These are phyloP conservation scores for Apis laboriosa DNA, from an alignment of 1,140 invertebrate species.

Conservation along the genomic window DNA sequence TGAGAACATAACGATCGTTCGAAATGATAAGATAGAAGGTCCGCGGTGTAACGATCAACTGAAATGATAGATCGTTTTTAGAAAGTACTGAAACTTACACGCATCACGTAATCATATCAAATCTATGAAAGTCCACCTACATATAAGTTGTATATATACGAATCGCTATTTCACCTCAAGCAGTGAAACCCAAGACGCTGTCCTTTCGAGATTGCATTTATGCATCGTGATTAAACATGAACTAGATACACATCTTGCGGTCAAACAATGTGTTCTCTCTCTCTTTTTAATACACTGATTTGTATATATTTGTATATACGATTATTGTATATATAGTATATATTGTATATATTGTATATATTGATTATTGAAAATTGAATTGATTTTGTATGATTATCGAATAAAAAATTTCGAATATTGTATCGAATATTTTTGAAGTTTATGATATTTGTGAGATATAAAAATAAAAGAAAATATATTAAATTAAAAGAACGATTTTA, in stretches of 20 bases:
- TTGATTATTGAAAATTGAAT: not conserved
- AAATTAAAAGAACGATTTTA: too few species aligned
- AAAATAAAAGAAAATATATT: too few species aligned
- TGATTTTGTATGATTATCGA: not conserved
- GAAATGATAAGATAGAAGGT: constrained; percentile 14
- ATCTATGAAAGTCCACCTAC: constrained; percentile 67
- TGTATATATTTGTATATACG: not conserved
- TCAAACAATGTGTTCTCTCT: constrained; percentile 5
- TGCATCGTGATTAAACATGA: constrained; percentile 40
- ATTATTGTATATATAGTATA: too few species aligned
- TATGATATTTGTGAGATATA: too few species aligned
- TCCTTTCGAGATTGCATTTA: constrained; percentile 51
- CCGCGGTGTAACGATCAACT: constrained; percentile 46
- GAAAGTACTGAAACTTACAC: constrained; percentile 57
- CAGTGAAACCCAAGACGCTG: constrained; percentile 60
- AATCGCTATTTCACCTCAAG: constrained; percentile 63
- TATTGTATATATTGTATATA: not conserved
- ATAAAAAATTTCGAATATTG: too few species aligned
- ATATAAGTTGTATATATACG: constrained; percentile 38
- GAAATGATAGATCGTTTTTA: constrained; percentile 64
- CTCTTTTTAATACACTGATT: not conserved
- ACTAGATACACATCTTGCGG: constrained; percentile 40
- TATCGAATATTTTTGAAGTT: too few species aligned
- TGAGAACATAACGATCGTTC: constrained; percentile 4
- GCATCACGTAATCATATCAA: constrained; percentile 65